Base-by-base conservation (phyloP, 2,797 vertebrate genomes). In the Cossypha polioptera region DNA sequence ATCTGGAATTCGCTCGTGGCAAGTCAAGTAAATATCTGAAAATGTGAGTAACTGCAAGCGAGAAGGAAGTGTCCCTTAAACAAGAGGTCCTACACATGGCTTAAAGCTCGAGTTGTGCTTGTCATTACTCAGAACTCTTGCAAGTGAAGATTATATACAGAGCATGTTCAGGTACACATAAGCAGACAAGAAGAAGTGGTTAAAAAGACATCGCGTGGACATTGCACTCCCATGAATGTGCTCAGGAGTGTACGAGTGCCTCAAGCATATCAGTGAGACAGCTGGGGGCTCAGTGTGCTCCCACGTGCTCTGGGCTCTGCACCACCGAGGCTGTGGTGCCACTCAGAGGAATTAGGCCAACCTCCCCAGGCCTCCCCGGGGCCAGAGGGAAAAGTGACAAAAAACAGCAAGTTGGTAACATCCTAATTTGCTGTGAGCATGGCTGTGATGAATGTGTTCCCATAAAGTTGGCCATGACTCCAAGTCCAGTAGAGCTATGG, bases 311-410 rank as follows among this genome's bases (percentile, higher is more conserved):
- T 28, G 31, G 48, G 22, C 48, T 85, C 48, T 59, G 48, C 8
- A 63, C 42, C 40, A 9, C 16, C 0, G 4, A 51, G 40, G 54
- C 67, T 36, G 11, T 55, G 59, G 31, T 79, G 43, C 38, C 59
- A 73, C 55, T 9, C 11, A 21, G 38, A 38, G 21, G 33, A 47
- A n/a, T 63, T 11, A 66, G 55, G 11, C 25, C 1, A 4, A 25
- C 19, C 2, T 67, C 2, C 3, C 4, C 31, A 13, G 33, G 10
- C 19, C 1, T 66, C 2, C 3, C 4, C 31, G 9, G 33, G 9
- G 24, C 5, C 45, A 86, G 54, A 91, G 53, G 47, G 22, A 61
- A 40, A 29, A 65, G 61, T 12, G 58, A 51, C 55, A 65, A 68
- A 51, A 24, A 61, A 1, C 29, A 84, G 63, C 31, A 47, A 58